These are phyloP conservation scores for Synanthedon tipuliformis DNA, from an alignment of 2,888 invertebrate species.

Conservation along the genomic window DNA sequence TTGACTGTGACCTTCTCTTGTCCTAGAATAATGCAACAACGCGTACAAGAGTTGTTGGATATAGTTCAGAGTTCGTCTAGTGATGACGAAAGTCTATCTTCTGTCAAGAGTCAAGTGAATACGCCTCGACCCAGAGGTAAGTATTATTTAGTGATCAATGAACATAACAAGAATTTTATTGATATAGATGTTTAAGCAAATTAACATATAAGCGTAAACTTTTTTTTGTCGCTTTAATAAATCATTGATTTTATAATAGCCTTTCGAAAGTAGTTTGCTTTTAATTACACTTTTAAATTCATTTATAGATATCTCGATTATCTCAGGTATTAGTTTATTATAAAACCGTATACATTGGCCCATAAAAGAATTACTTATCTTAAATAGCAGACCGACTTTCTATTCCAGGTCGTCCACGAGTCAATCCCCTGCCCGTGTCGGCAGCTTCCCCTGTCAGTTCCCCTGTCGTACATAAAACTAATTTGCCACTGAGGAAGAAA, in stretches of 20 bases:
- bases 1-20: not conserved
- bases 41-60: conserved; percentile 79
- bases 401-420: conserved; percentile 49
- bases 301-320: no score
- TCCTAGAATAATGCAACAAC: conserved; percentile 76
- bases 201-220: no score
- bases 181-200: no score
- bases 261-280: no score
- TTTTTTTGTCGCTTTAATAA: no score
- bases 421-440: conserved; percentile 33
- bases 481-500: conserved; percentile 80
- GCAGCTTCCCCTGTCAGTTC: conserved; percentile 23
- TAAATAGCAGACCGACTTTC: no score
- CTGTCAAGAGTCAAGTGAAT: conserved; percentile 47
- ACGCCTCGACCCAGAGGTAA: conserved; percentile 56
- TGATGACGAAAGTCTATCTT: conserved; percentile 62
- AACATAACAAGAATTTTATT: no score
- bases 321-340: no score
- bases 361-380: no score
- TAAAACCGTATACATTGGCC: no score
- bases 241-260: no score
- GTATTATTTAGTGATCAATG: not conserved
- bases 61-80: conserved; percentile 72
- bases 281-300: no score
- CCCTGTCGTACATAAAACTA: conserved; percentile 34